phyloP scores from a whole-genome alignment of 2,797 vertebrate genomes.

The Aldrovandia affinis region DNA sequence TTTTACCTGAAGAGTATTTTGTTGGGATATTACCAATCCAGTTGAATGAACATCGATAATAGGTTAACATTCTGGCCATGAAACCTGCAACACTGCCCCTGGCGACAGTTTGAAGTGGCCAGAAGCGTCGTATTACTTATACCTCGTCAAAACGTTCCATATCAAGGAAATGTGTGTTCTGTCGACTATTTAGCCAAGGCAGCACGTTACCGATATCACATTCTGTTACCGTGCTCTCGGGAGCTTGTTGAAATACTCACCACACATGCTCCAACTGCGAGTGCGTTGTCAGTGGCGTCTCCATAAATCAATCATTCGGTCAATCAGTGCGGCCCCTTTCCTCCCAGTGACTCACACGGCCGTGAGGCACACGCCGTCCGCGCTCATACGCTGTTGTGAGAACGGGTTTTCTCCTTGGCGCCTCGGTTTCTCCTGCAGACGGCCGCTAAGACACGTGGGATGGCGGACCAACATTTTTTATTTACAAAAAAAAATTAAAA shows the following conservation, averaged over 20 bases:
- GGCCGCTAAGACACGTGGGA: not conserved
- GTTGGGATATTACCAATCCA: not conserved
- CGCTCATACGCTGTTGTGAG: not conserved
- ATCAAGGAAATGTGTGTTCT: conserved; percentile 17
- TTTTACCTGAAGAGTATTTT: not conserved
- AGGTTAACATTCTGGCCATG: too few species aligned
- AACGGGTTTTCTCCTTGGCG: not conserved
- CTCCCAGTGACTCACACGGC: not conserved
- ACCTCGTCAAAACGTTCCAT: not conserved
- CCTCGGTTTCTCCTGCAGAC: not conserved
- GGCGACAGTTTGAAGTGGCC: not conserved
- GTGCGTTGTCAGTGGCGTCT: not conserved
- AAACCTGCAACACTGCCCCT: not conserved
- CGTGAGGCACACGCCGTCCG: not conserved
- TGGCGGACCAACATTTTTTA: not conserved
- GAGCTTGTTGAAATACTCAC: conserved; percentile 12
- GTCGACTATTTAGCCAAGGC: too few species aligned
- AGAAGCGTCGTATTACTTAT: not conserved
- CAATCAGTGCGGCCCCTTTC: not conserved
- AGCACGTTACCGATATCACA: conserved; percentile 19
- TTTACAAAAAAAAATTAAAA: not conserved
- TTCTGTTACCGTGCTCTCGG: conserved; percentile 4
- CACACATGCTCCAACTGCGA: not conserved
- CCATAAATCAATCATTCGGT: not conserved
- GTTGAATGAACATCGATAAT: too few species aligned